These are phyloP conservation scores for Parauchenoglanis ngamensis DNA, from an alignment of 2,797 vertebrate genomes.

Conservation along the genomic window DNA sequence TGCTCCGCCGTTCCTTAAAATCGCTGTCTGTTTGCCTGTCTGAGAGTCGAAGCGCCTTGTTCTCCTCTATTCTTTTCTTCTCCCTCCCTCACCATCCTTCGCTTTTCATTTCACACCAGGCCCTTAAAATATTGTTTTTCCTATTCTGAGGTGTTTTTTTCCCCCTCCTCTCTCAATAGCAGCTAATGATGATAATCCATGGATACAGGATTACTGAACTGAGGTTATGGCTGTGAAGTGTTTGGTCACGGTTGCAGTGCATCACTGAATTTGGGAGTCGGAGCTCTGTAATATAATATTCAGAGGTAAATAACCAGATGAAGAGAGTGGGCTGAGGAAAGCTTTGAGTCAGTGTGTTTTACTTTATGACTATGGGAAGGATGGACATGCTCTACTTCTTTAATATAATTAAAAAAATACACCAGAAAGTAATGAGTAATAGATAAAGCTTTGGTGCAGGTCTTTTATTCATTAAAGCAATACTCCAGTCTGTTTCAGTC, in stretches of 20 bases:
- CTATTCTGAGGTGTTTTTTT: conserved; percentile 1
- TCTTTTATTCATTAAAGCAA: conserved; percentile 1
- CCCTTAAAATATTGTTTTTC: conserved; percentile 20
- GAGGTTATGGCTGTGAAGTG: conserved; percentile 47
- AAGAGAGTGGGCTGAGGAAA: background rate
- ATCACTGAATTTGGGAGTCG: conserved; percentile 31
- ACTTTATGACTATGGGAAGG: background rate
- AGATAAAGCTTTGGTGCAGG: conserved; percentile 2
- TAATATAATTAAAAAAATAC: conserved; percentile 21
- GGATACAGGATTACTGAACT: conserved; percentile 45
- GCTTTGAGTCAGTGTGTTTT: conserved; percentile 1
- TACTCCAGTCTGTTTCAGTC: background rate
- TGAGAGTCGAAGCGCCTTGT: background rate
- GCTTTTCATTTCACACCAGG: conserved; percentile 17
- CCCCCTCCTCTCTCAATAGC: background rate
- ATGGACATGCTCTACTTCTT: conserved; percentile 24
- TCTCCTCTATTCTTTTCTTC: conserved; percentile 8
- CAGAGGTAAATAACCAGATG: conserved; percentile 35
- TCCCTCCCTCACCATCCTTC: background rate
- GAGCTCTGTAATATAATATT: conserved; percentile 32
- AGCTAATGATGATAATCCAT: conserved; percentile 48
- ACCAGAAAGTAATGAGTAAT: conserved; percentile 26
- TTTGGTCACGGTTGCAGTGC: conserved; percentile 49
- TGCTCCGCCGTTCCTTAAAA: conserved; percentile 25
- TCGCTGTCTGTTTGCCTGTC: conserved; percentile 35